Evolutionary conservation across 92 coral and sea anemone genomes (phyloP), one percentile per base, ranked within the genome.

Genomic region (Umimayanthus kanabou): DNA sequence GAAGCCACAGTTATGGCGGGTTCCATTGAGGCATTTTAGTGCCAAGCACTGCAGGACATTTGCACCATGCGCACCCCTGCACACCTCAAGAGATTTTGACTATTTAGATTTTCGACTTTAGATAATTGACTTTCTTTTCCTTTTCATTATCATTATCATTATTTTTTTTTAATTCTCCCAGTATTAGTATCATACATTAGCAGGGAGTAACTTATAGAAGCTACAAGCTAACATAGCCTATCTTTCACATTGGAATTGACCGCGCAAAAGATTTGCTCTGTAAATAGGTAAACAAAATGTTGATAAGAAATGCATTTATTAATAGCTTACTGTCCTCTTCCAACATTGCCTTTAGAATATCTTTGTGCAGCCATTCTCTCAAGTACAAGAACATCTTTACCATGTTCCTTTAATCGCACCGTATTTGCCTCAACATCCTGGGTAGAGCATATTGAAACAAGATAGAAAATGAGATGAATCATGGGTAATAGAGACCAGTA

Each of bases 341-440:
- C 15, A 80, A 28, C 42, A 64, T 76, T 86, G 76, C 74, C 69
- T 25, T 67, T 81, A 64, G 88, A 74, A 6, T 81, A 33, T 15
- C 6, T 80, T 23, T 78, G 90, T 77, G 87, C 85, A 39, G 89
- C 89, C 90, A 93, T 88, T 84, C 92, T 94, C 82, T 97, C 98
- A 49, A 97, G 87, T 80, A 97, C 93, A 20, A 97, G 90, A 15
- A 95, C 99, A 20, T 97, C 97, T 65, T 88, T 88, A 4, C 91
- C 91, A 78, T 92, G 92, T 69, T 95, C 98, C 79, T 93, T 95
- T 79, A 95, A 80, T n/a, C 94, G 88, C 45, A 95, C 93, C 4
- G 95, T 93, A 86, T 93, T 95, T 15, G 91, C 88, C 76, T 95
- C 94, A 6, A 93, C 98, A 84, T 93, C 96, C 98, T 95, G n/a